Evolutionary conservation across 2,797 vertebrate species (phyloP).

Genomic region (Orestias chungarensis): DNA sequence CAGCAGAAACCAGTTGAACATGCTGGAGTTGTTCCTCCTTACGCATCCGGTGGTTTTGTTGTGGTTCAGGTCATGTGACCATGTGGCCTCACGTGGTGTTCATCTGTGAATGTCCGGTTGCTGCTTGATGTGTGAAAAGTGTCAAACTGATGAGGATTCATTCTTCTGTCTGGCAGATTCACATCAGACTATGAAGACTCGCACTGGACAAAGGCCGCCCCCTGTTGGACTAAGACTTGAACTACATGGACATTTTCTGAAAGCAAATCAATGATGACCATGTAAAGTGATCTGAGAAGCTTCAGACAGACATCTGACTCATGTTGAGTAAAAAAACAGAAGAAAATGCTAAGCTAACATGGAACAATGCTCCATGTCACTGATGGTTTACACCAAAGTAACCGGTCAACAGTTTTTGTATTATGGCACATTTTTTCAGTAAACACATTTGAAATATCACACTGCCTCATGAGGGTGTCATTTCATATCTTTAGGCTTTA

Average conservation of each 20-base stretch:
- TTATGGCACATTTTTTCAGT: not conserved
- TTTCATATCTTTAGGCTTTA: not conserved
- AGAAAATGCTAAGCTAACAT: not conserved
- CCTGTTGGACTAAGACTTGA: conserved; percentile 11
- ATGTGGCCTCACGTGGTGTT: not conserved
- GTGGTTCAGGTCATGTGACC: not conserved
- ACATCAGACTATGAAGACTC: conserved; percentile 57
- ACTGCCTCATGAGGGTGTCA: not conserved
- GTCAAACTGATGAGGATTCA: conserved; percentile 9
- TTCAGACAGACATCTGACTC: not conserved
- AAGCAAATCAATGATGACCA: not conserved
- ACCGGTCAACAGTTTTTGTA: not conserved
- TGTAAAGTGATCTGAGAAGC: not conserved
- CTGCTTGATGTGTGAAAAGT: not conserved
- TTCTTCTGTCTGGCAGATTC: conserved; percentile 56
- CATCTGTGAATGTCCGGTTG: not conserved
- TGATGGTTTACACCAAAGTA: not conserved
- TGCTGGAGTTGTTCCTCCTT: not conserved
- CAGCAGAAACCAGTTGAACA: not conserved
- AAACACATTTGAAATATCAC: not conserved
- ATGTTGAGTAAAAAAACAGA: not conserved
- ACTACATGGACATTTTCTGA: not conserved
- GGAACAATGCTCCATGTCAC: not conserved
- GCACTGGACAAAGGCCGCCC: not conserved
- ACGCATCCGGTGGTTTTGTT: not conserved